Base-by-base conservation (phyloP, 2,888 invertebrate species). In the Mallateleia sp. region DNA sequence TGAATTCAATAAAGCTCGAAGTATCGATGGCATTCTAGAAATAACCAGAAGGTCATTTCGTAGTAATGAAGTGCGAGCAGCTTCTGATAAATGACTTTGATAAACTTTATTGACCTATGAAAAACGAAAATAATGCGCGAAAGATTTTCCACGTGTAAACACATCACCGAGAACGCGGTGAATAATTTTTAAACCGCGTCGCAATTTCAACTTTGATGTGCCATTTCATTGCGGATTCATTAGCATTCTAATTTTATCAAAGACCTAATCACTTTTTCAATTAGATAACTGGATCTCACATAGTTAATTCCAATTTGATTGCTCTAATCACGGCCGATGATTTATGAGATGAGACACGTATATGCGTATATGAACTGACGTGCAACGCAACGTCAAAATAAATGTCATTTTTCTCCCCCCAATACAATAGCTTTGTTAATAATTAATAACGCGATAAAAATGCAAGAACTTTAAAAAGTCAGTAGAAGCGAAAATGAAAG, bases 21-120 rank as follows among this genome's bases (percentile, higher is more conserved):
- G 77, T 72, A 84, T 84, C 75, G 77, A 78, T 64, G 71, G 32
- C 38, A 28, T 50, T 78, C 84, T 83, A 71, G 74, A 84, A 79
- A 84, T 84, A 84, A 60, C 72, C 28, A 22, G 84, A 79, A 85
- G 84, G 84, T 79, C 84, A 50, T 60, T 74, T 79, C 74, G 50
- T 60, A 67, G 50, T 47, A 77, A 72, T 62, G 74, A 79, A 74
- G 60, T 72, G 54, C 79, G 45, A 80, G 47, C 32, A 22, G 60
- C 52, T 32, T 72, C 52, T 79, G 66, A 84, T 84, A 72, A 78
- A 72, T 79, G 52, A 67, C 74, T 84, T 67, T 67, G 56, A 74
- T 64, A 52, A 50, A 67, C 74, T 52, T 67, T 67, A 84, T 79
- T 58, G 45, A 50, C 28, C 62, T 47, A 52, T 50, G 60, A 52